These are phyloP conservation scores for Lasioglossum albipes DNA, from an alignment of 1,140 invertebrate genomes.

Conservation along the genomic window DNA sequence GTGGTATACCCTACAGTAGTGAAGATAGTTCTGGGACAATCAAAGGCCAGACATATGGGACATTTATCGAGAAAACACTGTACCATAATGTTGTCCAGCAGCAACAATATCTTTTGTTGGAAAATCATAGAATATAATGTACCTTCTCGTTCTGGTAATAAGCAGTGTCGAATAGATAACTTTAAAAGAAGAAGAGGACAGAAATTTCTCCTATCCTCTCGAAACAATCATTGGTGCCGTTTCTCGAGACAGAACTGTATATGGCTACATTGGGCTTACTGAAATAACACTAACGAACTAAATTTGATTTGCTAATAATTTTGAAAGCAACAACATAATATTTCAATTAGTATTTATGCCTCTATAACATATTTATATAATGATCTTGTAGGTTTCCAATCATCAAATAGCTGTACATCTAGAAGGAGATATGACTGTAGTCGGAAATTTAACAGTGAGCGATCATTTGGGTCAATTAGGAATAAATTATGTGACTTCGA, in stretches of 20 bases:
- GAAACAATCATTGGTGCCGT: too few relatives aligned
- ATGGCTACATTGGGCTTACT: background rate
- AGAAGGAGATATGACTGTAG: conserved; percentile 75
- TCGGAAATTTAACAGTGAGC: conserved; percentile 73
- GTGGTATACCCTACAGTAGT: too few relatives aligned
- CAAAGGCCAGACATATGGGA: too few relatives aligned
- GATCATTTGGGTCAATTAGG: conserved; percentile 73
- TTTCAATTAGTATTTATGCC: background rate
- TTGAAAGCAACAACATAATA: background rate
- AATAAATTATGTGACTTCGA: conserved; percentile 78
- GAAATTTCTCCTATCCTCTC: too few relatives aligned
- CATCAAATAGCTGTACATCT: conserved; percentile 77
- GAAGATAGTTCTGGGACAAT: too few relatives aligned
- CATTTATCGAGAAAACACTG: too few relatives aligned
- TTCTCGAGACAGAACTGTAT: background rate
- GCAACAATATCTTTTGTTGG: too few relatives aligned
- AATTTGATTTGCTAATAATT: conserved; percentile 20
- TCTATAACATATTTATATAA: conserved; percentile 4
- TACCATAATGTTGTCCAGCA: too few relatives aligned
- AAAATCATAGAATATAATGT: too few relatives aligned
- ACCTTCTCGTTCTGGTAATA: too few relatives aligned
- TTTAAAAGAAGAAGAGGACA: too few relatives aligned
- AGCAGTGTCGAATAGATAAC: too few relatives aligned
- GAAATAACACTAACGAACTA: background rate
- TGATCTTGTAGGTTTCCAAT: conserved; percentile 70